Evolutionary conservation across 2,888 invertebrate genomes (phyloP).

Genomic region (Icerya purchasi): DNA sequence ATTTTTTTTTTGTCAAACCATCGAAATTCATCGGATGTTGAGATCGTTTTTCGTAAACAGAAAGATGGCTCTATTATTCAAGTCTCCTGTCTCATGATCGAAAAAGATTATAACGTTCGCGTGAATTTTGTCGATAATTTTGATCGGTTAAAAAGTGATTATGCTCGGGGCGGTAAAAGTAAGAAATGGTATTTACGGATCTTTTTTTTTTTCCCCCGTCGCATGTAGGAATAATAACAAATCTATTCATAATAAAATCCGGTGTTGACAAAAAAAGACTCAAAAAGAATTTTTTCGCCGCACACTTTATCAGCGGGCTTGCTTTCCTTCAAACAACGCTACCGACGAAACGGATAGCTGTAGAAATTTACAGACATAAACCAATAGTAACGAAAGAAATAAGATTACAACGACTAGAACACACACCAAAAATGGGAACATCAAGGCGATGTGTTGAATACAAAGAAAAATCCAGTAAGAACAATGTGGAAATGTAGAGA

Average conservation of each 20-base stretch:
- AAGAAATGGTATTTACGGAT: constrained; percentile 8
- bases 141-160: constrained; percentile 9
- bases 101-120: constrained; percentile 6
- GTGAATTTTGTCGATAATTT: constrained; percentile 13
- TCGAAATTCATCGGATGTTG: neutral
- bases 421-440: neutral
- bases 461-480: neutral
- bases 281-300: constrained; percentile 2
- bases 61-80: constrained; percentile 4
- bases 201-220: too few species aligned
- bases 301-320: neutral
- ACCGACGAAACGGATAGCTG: neutral
- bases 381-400: neutral
- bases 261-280: neutral
- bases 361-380: neutral
- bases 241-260: neutral
- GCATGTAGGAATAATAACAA: too few species aligned
- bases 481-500: neutral
- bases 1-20: neutral
- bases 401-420: neutral
- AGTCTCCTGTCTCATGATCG: constrained; percentile 5
- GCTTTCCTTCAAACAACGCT: neutral
- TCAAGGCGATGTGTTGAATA: neutral
- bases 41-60: constrained; percentile 20
- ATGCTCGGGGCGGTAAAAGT: constrained; percentile 2